Conservation (phyloP, 2,888 invertebrate species). For the Polydrusus pterygomalis region DNA sequence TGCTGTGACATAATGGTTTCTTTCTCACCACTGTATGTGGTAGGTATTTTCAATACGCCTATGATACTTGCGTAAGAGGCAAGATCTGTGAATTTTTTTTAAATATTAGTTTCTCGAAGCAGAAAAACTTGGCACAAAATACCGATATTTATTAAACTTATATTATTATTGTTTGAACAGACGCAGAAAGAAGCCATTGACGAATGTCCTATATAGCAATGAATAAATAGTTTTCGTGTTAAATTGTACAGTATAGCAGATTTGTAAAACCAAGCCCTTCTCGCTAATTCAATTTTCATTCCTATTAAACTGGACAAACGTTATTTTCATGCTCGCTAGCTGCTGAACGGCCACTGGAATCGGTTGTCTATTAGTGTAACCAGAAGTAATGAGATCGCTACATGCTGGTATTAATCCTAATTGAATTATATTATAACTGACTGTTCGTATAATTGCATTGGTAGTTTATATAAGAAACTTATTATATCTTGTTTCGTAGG, state of each 20-base stretch:
- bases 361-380: constrained; percentile 37
- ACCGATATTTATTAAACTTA: no score
- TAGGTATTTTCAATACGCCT: no score
- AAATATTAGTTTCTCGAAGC: no score
- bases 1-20: no score
- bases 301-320: constrained; percentile 26
- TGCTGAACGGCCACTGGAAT: constrained; percentile 32
- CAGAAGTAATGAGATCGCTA: constrained; percentile 35
- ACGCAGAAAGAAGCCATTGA: no score
- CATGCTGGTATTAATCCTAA: constrained; percentile 35
- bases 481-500: no score
- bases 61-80: no score
- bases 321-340: constrained; percentile 41
- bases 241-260: background rate
- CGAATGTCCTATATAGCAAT: background rate
- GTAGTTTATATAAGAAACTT: background rate
- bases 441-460: constrained; percentile 8
- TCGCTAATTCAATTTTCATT: constrained; percentile 26
- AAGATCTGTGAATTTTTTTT: no score
- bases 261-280: constrained; percentile 1
- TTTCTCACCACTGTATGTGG: no score
- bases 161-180: no score
- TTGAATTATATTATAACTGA: constrained; percentile 22
- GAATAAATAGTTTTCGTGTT: background rate
- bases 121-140: no score